Conservation (phyloP, 2,797 vertebrate species). For the Rhinogobio ventralis region DNA sequence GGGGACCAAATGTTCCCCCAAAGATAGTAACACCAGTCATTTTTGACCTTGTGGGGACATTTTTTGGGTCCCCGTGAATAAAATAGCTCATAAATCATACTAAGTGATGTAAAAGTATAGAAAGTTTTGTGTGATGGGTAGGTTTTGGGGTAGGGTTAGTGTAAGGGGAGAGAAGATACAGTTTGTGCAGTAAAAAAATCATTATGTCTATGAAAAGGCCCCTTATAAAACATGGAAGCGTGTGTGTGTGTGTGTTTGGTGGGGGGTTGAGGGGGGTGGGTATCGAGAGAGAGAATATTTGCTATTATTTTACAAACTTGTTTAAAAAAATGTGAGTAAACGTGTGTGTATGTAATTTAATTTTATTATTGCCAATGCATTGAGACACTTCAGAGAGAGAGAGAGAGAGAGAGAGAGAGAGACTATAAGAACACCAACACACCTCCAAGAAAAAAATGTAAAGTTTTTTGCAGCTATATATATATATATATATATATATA, state of each 20-base stretch:
- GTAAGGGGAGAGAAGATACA: not conserved
- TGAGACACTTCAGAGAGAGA: not conserved
- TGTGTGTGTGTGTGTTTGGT: too few relatives aligned
- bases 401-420: not conserved
- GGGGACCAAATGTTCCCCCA: not conserved
- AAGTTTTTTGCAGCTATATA: conserved; percentile 4
- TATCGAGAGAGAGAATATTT: not conserved
- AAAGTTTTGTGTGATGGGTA: not conserved
- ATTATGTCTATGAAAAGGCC: too few relatives aligned
- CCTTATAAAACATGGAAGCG: not conserved
- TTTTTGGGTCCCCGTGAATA: not conserved
- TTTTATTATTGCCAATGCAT: not conserved
- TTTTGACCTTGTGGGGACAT: not conserved
- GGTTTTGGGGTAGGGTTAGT: too few relatives aligned
- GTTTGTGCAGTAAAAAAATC: not conserved
- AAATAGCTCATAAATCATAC: not conserved
- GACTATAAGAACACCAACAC: not conserved
- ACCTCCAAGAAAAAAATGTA: not conserved
- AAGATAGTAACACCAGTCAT: not conserved
- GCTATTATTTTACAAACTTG: not conserved
- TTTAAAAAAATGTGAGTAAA: too few relatives aligned
- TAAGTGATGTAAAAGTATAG: not conserved
- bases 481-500: not conserved
- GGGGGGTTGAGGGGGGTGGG: too few relatives aligned
- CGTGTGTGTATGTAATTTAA: not conserved